Base-by-base conservation (phyloP, 2,888 invertebrate genomes). In the Metopia argyrocephala region DNA sequence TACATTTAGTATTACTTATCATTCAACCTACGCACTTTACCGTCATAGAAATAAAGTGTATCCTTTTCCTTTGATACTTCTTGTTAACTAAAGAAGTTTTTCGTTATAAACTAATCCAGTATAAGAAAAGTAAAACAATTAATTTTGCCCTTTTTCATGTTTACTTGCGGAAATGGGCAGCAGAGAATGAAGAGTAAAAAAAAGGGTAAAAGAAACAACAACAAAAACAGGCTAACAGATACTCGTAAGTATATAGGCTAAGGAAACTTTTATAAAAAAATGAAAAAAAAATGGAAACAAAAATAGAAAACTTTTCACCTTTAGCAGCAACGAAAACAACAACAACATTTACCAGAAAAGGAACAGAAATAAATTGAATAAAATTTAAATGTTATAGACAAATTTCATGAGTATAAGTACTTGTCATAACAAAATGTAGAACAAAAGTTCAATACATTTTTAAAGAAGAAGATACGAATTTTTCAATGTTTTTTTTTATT, bases 181-280 rank as follows among this genome's bases (percentile, higher is more conserved):
- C 3, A 27, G 59, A 52, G 61, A 46, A 20, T n/a, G 9, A 15
- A 12, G 38, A 38, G 38, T 12, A 1, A 38, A 15, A 1, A 38
- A 12, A 2, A 12, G 12, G 31, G 7, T 7, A 3, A 38, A n/a
- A 46, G 20, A 25, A 71, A 79, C 48, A 56, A 23, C 9, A 23
- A n/a, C n/a, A n/a, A 46, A 50, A 64, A 15, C 65, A 56, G 66
- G 71, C 50, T 54, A 71, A 74, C 74, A 78, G 69, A 78, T 57
- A n/a, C n/a, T n/a, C n/a, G n/a, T n/a, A n/a, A n/a, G n/a, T n/a
- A 81, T 80, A 61, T 81, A 81, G 81, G 81, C 81, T 81, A 81
- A 73, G 69, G 73, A 80, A 76, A 73, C 31, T 66, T 62, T 38
- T 15, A 38, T 3, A 38, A 38, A 31, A 38, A 38, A 38, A 38